Percentiles rank a stretch among this genome's conserved stretches.
These are phyloP conservation scores for Dynastes maya DNA, from an alignment of 2,888 invertebrate species.

Conservation along the genomic window DNA sequence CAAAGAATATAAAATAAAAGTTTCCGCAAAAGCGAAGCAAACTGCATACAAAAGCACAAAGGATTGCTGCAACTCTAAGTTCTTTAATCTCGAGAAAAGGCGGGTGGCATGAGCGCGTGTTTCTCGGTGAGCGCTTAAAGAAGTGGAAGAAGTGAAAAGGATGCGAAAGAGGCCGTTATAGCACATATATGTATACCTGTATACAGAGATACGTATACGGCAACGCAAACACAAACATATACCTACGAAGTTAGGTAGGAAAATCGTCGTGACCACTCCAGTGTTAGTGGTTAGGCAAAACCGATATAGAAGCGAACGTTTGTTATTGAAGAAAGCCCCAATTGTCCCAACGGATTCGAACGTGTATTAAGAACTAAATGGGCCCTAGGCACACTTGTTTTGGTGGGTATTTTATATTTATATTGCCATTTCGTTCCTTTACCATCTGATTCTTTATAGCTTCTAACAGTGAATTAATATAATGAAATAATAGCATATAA, in stretches of 20 bases:
- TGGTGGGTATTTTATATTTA: neutral
- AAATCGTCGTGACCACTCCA: neutral
- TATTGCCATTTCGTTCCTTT: too few relatives aligned
- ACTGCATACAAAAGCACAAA: slow-evolving; percentile 45
- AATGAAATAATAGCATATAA: too few relatives aligned
- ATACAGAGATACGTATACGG: neutral
- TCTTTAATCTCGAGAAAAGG: slow-evolving; percentile 42
- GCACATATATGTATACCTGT: neutral
- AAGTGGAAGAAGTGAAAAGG: slow-evolving; percentile 10
- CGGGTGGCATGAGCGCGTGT: neutral
- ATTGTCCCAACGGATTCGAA: neutral
- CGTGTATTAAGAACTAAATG: slow-evolving; percentile 2
- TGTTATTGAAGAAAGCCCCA: slow-evolving; percentile 28
- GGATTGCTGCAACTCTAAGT: slow-evolving; percentile 38
- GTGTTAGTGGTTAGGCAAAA: slow-evolving; percentile 17
- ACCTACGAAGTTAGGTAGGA: slow-evolving; percentile 11
- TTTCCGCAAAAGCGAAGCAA: slow-evolving; percentile 32
- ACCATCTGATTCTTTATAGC: too few relatives aligned
- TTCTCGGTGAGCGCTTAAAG: slow-evolving; percentile 22
- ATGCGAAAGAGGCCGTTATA: neutral
- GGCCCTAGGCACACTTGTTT: neutral
- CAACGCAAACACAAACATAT: slow-evolving; percentile 23
- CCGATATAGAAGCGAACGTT: slow-evolving; percentile 25
- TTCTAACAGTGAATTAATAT: too few relatives aligned
- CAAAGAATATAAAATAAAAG: slow-evolving; percentile 36